Evolutionary conservation across 2,888 invertebrate species (phyloP).

Genomic region (Chrysolina americana): DNA sequence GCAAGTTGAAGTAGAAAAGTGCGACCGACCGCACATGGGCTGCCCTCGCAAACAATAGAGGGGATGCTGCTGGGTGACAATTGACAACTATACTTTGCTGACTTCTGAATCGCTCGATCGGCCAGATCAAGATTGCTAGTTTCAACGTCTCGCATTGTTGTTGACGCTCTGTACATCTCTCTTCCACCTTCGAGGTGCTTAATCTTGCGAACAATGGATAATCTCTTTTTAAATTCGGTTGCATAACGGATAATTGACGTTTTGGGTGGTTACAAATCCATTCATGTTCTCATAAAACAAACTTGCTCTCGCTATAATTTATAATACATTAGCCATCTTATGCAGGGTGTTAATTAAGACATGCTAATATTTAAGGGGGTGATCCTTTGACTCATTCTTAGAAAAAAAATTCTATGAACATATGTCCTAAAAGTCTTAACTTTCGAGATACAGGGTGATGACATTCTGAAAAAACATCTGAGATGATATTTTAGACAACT

Average conservation of each 20-base stretch:
- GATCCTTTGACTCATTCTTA: too few relatives aligned
- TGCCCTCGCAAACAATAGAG: conserved; percentile 62
- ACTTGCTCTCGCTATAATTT: too few relatives aligned
- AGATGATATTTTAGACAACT: too few relatives aligned
- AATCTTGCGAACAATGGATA: background rate
- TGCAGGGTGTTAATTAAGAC: too few relatives aligned
- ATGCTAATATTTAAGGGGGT: too few relatives aligned
- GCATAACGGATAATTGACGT: background rate
- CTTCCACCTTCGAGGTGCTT: background rate
- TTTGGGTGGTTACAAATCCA: too few relatives aligned
- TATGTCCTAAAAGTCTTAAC: too few relatives aligned
- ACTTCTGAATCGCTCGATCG: conserved; percentile 3
- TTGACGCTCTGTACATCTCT: background rate
- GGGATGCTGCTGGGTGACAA: conserved; percentile 59
- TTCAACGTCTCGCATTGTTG: background rate
- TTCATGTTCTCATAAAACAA: too few relatives aligned
- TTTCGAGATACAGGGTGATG: too few relatives aligned
- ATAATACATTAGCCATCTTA: too few relatives aligned
- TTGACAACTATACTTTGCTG: conserved; percentile 34
- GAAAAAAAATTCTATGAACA: too few relatives aligned
- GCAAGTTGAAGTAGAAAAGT: conserved; percentile 64
- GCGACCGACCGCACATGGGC: conserved; percentile 63
- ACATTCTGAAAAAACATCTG: too few relatives aligned
- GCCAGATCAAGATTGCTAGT: conserved; percentile 10
- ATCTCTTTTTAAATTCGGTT: background rate